Conservation (phyloP, 2,797 vertebrate genomes). For the Heterohyrax brucei region DNA sequence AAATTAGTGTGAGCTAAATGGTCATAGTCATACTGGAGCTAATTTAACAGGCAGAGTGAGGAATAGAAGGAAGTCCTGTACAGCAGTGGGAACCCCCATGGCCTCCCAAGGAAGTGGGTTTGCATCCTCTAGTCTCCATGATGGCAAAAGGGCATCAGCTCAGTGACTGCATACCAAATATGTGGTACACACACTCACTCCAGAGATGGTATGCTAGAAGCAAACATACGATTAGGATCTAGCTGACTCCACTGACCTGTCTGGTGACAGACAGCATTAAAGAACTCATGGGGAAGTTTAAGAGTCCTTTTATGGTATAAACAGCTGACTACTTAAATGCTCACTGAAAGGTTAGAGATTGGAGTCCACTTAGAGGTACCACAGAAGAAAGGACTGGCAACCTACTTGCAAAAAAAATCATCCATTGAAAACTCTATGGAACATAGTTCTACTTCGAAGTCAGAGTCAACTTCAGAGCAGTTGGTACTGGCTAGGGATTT, state of each 20-base stretch:
- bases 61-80: neutral
- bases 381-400: neutral
- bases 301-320: neutral
- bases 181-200: neutral
- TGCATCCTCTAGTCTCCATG: neutral
- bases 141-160: neutral
- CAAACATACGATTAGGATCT: neutral
- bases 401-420: neutral
- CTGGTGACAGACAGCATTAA: neutral
- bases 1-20: neutral
- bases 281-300: neutral
- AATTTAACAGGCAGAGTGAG: neutral
- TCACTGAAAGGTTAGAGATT: neutral
- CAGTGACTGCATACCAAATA: accelerated
- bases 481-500: accelerated
- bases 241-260: neutral
- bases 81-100: neutral
- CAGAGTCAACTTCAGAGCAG: neutral
- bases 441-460: neutral
- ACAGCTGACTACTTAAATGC: neutral
- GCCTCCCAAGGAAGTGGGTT: no score
- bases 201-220: accelerated
- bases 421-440: neutral
- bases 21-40: neutral
- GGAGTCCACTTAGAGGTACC: neutral